These are phyloP conservation scores for Dicranocentrus wangi DNA, from an alignment of 2,888 invertebrate genomes.

Conservation along the genomic window DNA sequence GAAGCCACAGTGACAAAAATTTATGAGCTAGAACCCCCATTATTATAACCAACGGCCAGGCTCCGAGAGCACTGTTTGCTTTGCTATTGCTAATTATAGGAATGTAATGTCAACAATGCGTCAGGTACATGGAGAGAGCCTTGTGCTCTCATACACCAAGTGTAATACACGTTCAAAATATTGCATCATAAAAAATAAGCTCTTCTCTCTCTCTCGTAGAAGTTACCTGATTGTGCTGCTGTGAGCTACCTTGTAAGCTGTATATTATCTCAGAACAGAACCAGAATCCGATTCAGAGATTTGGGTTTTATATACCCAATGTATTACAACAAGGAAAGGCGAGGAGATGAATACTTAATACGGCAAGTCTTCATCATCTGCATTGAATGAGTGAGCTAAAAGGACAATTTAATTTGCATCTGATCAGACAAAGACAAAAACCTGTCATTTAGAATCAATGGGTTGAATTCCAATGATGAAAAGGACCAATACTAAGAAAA, in stretches of 20 bases:
- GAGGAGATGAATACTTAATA: too few relatives aligned
- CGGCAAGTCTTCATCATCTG: neutral
- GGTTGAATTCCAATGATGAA: slow-evolving; percentile 11
- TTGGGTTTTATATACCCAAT: neutral
- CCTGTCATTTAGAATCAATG: slow-evolving; percentile 28
- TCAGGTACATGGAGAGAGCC: neutral
- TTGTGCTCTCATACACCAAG: neutral
- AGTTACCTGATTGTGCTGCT: neutral
- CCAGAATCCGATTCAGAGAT: slow-evolving; percentile 3
- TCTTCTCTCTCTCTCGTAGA: too few relatives aligned
- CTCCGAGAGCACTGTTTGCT: neutral
- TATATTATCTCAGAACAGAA: neutral
- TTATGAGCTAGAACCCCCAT: slow-evolving; percentile 6
- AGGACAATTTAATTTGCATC: slow-evolving; percentile 31
- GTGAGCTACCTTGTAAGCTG: neutral
- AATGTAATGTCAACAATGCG: slow-evolving; percentile 18
- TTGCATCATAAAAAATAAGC: neutral
- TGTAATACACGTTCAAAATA: neutral
- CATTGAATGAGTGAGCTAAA: neutral
- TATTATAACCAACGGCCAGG: neutral
- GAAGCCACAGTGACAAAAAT: slow-evolving; percentile 6
- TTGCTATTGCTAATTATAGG: slow-evolving; percentile 25
- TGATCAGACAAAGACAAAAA: slow-evolving; percentile 14
- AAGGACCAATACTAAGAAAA: neutral
- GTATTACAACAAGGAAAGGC: neutral